Evolutionary conservation across 2,113 vertebrate genomes (phyloP).

Genomic region (Apeltes quadracus): DNA sequence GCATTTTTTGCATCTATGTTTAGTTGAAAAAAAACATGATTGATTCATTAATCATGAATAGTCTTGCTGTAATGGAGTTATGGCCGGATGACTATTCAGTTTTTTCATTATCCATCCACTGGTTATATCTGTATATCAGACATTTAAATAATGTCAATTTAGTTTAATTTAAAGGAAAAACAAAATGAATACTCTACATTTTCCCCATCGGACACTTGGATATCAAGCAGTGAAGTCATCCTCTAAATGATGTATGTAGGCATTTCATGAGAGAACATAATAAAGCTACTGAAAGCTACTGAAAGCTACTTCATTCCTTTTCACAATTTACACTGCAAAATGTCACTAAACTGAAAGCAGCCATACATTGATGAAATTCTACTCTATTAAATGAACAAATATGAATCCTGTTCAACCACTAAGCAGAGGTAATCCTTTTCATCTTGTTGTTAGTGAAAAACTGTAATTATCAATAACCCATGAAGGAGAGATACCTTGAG

Average conservation of each 20-base stretch:
- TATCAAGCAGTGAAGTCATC: not conserved
- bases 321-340: not conserved
- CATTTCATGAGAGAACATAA: not conserved
- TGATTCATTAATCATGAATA: no score
- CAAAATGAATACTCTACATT: not conserved
- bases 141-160: not conserved
- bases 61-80: no score
- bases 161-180: not conserved
- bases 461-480: conserved; percentile 27
- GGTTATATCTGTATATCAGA: not conserved
- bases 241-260: not conserved
- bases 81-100: no score
- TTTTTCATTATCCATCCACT: not conserved
- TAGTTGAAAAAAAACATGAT: no score
- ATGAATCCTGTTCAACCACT: conserved; percentile 14
- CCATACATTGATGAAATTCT: not conserved
- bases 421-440: not conserved
- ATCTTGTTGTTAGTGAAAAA: conserved; percentile 16
- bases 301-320: not conserved
- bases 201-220: not conserved
- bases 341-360: not conserved
- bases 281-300: not conserved
- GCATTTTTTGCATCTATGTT: not conserved
- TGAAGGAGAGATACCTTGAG: conserved; percentile 86
- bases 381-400: conserved; percentile 19